A percentile compares a stretch with the other conserved stretches of the same genome.
Conservation (phyloP, 2,113 vertebrate species). For the Chaetorhynchus papuensis region DNA sequence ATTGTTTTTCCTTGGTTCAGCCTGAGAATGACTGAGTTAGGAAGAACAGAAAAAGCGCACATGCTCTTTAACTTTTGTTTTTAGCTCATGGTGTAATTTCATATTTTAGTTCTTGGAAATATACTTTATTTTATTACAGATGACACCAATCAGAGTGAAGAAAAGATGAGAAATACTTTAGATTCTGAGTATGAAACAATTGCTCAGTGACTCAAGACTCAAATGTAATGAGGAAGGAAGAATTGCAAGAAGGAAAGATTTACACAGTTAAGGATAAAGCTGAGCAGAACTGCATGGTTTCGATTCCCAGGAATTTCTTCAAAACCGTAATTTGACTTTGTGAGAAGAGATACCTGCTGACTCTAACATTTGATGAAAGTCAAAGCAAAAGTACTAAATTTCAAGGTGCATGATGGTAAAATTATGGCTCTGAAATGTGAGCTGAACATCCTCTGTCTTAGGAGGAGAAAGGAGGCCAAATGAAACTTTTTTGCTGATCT, state of each 20-base stretch:
- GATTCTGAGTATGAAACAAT: background rate
- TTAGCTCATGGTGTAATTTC: background rate
- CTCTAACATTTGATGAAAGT: background rate
- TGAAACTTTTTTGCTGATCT: background rate
- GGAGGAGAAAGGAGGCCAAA: background rate
- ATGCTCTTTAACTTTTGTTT: background rate
- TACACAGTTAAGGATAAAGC: background rate
- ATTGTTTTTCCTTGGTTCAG: slow-evolving; percentile 1
- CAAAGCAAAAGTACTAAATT: background rate
- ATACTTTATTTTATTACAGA: background rate
- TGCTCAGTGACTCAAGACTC: slow-evolving; percentile 49
- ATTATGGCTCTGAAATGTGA: background rate
- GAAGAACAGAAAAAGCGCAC: background rate
- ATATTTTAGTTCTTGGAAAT: slow-evolving; percentile 2
- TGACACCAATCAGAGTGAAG: background rate
- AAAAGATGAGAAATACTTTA: slow-evolving; percentile 1
- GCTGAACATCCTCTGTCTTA: background rate
- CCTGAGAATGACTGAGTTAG: background rate
- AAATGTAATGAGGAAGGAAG: slow-evolving; percentile 37
- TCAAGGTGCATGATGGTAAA: background rate
- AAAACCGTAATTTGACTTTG: slow-evolving; percentile 26
- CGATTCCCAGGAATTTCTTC: background rate
- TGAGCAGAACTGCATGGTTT: background rate
- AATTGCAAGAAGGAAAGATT: slow-evolving; percentile 15
- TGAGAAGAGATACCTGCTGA: background rate